Conservation (phyloP, 92 coral and sea anemone species). For the Epizoanthus scotinus region DNA sequence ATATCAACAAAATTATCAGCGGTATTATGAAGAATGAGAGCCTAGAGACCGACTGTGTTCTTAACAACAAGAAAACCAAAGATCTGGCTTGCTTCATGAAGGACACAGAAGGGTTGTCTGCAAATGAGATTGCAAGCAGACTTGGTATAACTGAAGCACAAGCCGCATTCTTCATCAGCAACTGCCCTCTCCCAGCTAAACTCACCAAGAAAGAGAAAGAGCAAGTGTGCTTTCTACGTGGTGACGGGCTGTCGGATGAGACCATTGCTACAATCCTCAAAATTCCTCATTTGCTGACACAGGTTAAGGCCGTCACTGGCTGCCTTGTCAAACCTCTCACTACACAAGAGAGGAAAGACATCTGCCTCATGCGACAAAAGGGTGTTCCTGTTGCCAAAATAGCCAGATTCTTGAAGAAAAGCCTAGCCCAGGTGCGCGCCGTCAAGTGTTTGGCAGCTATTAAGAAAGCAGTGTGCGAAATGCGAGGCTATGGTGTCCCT, state of each 20-base stretch:
- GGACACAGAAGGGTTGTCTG: conserved; percentile 10
- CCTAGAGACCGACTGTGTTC: conserved; percentile 13
- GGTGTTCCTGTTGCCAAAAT: too few relatives aligned
- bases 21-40: not conserved
- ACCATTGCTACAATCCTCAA: not conserved
- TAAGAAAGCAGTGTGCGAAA: not conserved
- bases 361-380: too few relatives aligned
- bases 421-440: too few relatives aligned
- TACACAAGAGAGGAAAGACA: not conserved
- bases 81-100: conserved; percentile 12
- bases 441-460: too few relatives aligned
- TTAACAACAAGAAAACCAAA: conserved; percentile 6
- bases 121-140: not conserved
- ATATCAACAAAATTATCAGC: not conserved
- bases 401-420: too few relatives aligned
- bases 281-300: not conserved
- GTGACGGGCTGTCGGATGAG: not conserved
- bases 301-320: not conserved
- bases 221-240: conserved; percentile 7
- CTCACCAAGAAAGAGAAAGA: conserved; percentile 11
- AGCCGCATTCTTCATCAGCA: not conserved
- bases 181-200: conserved; percentile 21
- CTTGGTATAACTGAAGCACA: not conserved
- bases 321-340: conserved; percentile 7
- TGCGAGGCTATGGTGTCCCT: not conserved